Evolutionary conservation across 2,113 vertebrate species (phyloP).

Genomic region (Ctenomys sociabilis): DNA sequence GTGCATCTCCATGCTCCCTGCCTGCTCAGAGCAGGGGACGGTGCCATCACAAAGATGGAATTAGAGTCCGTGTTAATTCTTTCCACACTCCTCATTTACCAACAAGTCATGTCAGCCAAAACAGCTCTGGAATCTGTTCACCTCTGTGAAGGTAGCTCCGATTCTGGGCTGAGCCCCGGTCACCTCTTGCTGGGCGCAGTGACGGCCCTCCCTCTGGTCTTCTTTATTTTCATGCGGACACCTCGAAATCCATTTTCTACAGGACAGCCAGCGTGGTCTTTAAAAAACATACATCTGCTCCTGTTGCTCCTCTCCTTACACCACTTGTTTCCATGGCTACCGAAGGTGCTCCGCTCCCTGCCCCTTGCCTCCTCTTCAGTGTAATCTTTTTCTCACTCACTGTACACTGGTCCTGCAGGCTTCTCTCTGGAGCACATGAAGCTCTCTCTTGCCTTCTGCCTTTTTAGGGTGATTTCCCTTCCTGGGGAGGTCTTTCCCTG

Average conservation of each 20-base stretch:
- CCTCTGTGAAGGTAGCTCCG: not conserved
- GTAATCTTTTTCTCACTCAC: not conserved
- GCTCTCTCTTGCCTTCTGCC: not conserved
- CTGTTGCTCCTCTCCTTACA: not conserved
- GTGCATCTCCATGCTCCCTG: rapidly evolving
- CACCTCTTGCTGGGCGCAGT: not conserved
- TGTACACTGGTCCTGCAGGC: not conserved
- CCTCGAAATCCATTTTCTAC: not conserved
- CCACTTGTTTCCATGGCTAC: slow-evolving; percentile 62
- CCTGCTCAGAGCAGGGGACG: not conserved
- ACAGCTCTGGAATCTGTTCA: not conserved
- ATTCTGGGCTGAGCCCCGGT: not conserved
- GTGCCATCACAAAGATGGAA: not conserved
- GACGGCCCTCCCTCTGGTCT: not conserved
- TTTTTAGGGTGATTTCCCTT: not conserved
- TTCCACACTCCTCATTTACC: slow-evolving; percentile 8
- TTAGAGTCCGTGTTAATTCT: not conserved
- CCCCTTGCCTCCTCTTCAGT: not conserved
- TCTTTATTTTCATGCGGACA: not conserved
- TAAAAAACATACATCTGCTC: slow-evolving; percentile 12
- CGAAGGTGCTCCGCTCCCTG: not conserved
- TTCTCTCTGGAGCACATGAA: not conserved
- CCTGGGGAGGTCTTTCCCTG: not conserved
- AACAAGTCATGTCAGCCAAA: not conserved
- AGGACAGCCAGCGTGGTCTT: not conserved